Percentiles rank a stretch among this genome's conserved stretches.
phyloP scores from a whole-genome alignment of 2,113 vertebrate species.

The Bos taurus region ARS-UCD2.0 NC_037343.1:11737001-11737500 shows the following conservation, averaged over 20 bases:
- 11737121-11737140: neutral
- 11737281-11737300: slow-evolving; percentile 53
- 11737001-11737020: neutral
- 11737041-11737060: neutral
- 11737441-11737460: neutral
- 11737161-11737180: neutral
- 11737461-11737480: neutral
- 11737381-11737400: neutral
- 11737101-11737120: neutral
- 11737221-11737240: slow-evolving; percentile 42
- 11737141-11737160: neutral
- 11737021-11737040: neutral
- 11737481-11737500: neutral
- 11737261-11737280: slow-evolving; percentile 50
- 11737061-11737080: neutral
- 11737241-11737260: slow-evolving; percentile 20
- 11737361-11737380: slow-evolving; percentile 4
- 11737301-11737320: slow-evolving; percentile 34
- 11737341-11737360: neutral
- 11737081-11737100: neutral
- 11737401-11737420: neutral
- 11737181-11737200: slow-evolving; percentile 7
- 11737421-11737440: neutral
- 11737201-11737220: slow-evolving; percentile 31
- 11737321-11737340: slow-evolving; percentile 42